Base-by-base conservation (phyloP, 1,140 invertebrate species). In the Callitettix versicolor region DNA sequence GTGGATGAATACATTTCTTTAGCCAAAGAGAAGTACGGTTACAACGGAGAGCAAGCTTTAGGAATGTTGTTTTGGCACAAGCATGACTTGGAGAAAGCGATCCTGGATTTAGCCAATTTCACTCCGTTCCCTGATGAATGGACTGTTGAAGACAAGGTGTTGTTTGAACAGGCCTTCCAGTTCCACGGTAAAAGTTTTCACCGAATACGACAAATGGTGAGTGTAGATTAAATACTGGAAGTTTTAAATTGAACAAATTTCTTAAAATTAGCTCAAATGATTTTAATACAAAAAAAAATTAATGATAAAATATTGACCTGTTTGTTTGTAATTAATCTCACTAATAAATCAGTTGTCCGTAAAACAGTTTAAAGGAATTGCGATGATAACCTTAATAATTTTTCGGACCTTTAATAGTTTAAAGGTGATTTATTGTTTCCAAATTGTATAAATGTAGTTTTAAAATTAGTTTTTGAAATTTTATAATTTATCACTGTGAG, bases 1-100 rank as follows among this genome's bases (percentile, higher is more conserved):
- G 92, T 97, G 77, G 93, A 97, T 73, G 88, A 95, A 67, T 97
- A 95, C 67, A 89, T 95, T 58, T 80, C 82, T 63, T 79, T 94
- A 60, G 90, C 94, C n/a, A 96, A 95, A 74, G 92, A 97, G 67
- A 97, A 95, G 69, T 96, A 94, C 79, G 92, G 91, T 43, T 98
- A 98, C 63, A 96, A 95, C 73, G 89, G 88, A 34, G 95, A 98
- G 76, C 94, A 98, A 73, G 94, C 95, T 21, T 73, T 98, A 26
- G 95, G 94, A 12, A 95, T 98, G 91, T 72, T 98, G 12, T 97
- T 95, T 71, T 98, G 94, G 94, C 94, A 98, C 65, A 95, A 95
- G 72, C 94, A 97, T 73, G 91, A 96, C 71, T 75, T 98, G 36
- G 90, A 92, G 60, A 80, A 88, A 63, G 94, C 95, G 3, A 83